Conservation (phyloP, 2,888 invertebrate genomes). For the Eupithecia subfuscata region DNA sequence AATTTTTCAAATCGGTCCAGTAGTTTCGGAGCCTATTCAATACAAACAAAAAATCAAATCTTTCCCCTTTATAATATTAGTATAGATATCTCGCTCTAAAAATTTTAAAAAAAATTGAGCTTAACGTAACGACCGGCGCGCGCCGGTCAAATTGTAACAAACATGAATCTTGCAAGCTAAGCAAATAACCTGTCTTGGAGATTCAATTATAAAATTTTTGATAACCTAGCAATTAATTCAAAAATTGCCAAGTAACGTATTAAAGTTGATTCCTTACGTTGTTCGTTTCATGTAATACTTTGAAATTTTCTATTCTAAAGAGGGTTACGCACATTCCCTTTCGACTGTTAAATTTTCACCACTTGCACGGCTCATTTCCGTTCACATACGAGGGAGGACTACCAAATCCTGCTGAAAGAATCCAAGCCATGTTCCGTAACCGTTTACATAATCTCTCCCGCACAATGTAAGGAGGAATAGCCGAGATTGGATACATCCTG, state of each 20-base stretch:
- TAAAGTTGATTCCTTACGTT: background rate
- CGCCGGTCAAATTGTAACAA: background rate
- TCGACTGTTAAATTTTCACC: background rate
- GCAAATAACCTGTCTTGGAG: background rate
- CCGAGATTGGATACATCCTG: slow-evolving; percentile 47
- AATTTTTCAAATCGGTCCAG: too few relatives aligned
- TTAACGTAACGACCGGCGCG: background rate
- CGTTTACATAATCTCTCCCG: slow-evolving; percentile 23
- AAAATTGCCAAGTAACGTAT: background rate
- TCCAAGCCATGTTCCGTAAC: slow-evolving; percentile 3
- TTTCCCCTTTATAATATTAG: too few relatives aligned
- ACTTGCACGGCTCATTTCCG: background rate
- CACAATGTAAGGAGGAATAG: slow-evolving; percentile 30
- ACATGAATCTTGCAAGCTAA: background rate
- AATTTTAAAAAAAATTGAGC: too few relatives aligned
- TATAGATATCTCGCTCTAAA: too few relatives aligned
- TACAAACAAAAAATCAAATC: too few relatives aligned
- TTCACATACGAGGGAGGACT: background rate
- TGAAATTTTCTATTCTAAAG: background rate
- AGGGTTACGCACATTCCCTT: background rate
- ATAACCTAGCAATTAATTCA: too few relatives aligned
- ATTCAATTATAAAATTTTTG: background rate
- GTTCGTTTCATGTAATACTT: background rate
- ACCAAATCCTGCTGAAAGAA: slow-evolving; percentile 1
- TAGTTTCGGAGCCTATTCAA: too few relatives aligned